phyloP scores from a whole-genome alignment of 2,113 vertebrate genomes.

The Zootoca vivipara region DNA sequence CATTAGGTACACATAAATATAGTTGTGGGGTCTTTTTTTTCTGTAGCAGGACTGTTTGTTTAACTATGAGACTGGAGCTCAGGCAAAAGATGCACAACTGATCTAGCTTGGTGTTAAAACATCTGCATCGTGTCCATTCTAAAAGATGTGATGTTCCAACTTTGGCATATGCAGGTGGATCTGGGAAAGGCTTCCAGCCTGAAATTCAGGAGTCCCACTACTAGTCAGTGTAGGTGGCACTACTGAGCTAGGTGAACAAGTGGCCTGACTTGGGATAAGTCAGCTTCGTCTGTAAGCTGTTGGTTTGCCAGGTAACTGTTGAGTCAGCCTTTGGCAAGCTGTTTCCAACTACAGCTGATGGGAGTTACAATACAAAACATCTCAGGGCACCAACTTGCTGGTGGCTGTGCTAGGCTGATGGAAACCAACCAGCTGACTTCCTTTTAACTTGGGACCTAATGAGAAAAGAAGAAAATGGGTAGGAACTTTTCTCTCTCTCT shows the following conservation, averaged over 20 bases:
- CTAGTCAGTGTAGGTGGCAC: no score
- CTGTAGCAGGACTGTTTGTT: background rate
- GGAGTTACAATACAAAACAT: no score
- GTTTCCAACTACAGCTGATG: no score
- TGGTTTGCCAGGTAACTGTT: no score
- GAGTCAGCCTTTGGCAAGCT: no score
- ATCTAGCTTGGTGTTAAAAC: background rate
- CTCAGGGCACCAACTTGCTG: no score
- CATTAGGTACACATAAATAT: background rate
- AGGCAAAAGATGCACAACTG: background rate
- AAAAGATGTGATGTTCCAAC: background rate
- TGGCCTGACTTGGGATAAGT: background rate
- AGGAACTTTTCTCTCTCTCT: background rate
- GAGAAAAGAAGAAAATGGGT: background rate
- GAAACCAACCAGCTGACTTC: background rate
- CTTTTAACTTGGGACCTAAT: background rate
- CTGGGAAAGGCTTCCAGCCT: background rate
- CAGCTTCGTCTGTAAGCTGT: no score
- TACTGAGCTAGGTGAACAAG: background rate
- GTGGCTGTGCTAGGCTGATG: background rate
- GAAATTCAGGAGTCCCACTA: background rate
- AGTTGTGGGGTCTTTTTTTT: background rate
- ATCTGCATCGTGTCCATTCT: background rate
- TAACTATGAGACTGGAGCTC: background rate
- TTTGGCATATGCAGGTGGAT: background rate